phyloP scores from a whole-genome alignment of 2,113 vertebrate genomes.

The Ramphastos sulfuratus region DNA sequence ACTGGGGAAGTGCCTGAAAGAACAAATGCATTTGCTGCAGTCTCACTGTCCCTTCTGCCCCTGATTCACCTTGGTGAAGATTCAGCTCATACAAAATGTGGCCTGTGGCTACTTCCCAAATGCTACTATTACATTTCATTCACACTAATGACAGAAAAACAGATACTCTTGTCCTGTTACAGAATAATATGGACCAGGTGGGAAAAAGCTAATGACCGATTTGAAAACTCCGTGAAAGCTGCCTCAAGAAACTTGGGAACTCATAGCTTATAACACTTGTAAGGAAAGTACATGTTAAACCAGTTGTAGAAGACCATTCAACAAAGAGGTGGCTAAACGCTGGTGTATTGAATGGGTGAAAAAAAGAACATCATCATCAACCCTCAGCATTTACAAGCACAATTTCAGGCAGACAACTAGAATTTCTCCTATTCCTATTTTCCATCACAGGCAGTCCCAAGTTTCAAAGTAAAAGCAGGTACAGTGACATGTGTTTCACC shows the following conservation, averaged over 20 bases:
- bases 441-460: not conserved
- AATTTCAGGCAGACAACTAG: not conserved
- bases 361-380: fast-evolving
- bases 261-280: not conserved
- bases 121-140: not conserved
- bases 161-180: not conserved
- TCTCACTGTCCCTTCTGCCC: not conserved
- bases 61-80: not conserved
- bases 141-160: not conserved
- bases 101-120: not conserved
- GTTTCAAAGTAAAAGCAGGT: not conserved
- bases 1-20: not conserved
- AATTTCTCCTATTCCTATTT: not conserved
- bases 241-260: not conserved
- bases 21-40: not conserved
- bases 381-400: not conserved
- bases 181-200: not conserved
- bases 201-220: not conserved
- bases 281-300: not conserved
- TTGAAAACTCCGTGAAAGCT: not conserved
- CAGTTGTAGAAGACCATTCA: not conserved
- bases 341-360: not conserved
- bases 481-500: not conserved
- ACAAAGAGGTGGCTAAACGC: not conserved
- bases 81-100: not conserved